Evolutionary conservation across 2,113 vertebrate genomes (phyloP).

Genomic region (mouse (Mus musculus)): DNA sequence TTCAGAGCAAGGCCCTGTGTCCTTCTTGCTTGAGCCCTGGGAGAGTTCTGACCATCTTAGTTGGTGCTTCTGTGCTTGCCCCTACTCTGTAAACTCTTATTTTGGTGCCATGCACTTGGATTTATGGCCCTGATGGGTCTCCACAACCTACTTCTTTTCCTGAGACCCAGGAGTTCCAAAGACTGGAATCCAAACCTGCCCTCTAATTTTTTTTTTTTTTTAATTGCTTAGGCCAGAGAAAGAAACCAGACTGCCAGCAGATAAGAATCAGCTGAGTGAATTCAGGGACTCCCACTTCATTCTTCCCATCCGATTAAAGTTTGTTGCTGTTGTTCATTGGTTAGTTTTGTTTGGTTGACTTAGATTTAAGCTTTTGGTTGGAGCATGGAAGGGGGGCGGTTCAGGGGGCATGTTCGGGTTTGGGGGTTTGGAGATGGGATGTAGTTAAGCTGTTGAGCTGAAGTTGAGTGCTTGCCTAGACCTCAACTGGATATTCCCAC

Average conservation of each 20-base stretch:
- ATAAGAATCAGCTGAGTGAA: neutral
- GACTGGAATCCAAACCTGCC: slow-evolving; percentile 21
- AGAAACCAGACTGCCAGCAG: neutral
- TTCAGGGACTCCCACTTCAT: neutral
- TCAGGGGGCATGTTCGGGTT: neutral
- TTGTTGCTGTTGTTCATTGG: neutral
- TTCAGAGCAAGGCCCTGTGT: neutral
- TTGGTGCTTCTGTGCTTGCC: neutral
- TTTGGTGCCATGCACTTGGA: neutral
- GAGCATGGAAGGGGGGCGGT: rapidly evolving
- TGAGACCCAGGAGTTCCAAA: neutral
- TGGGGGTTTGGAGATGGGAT: neutral
- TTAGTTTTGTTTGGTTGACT: neutral
- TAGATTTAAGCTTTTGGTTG: neutral
- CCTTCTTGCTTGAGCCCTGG: neutral
- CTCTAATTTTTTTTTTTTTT: neutral
- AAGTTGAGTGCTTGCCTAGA: neutral
- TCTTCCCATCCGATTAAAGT: neutral
- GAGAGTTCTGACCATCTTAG: neutral
- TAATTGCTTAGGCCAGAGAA: slow-evolving; percentile 34
- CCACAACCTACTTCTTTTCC: neutral
- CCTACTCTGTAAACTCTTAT: neutral
- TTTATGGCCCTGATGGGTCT: neutral
- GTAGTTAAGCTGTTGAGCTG: neutral
- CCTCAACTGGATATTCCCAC: no score